Evolutionary conservation across 2,113 vertebrate species (phyloP), one percentile per base, ranked within the genome.

Genomic region (Crotalus tigris): DNA sequence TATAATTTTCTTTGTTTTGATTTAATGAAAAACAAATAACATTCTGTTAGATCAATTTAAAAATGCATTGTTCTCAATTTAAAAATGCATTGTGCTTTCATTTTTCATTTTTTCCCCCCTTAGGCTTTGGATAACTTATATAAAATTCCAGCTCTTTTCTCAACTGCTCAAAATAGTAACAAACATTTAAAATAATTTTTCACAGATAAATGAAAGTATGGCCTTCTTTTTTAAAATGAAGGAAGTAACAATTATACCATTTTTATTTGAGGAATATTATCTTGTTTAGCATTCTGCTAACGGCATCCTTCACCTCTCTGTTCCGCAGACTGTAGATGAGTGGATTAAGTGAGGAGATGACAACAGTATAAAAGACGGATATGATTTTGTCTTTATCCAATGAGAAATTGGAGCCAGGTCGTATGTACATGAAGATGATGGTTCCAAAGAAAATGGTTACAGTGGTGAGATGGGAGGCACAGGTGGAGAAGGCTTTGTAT

Each of bases 261-360:
- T 85, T 49, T 46, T 85, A 46, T 0, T 49, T 85, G 9, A 44
- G 4, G 7, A 49, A 85, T 24, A 24, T 85, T 11, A 91, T 1
- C 59, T 90, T 87, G 46, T 53, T 12, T 89, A 86, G 94, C 15
- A 95, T 58, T n/a, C 93, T 95, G 29, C 57, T 94, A 88, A 93
- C 90, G 4, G 91, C 94, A 92, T 92, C 94, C 93, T 95, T 96
- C 9, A 95, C 69, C 54, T 96, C 94, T 24, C 75, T 33, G 61
- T 96, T 95, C 90, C 94, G 93, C 69, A 96, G 90, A 10, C 93
- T 95, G 2, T 95, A 96, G 54, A 96, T 96, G 91, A 96, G 94
- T 10, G 94, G 94, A 26, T 95, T 95, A 93, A 95, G 64, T 89
- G 94, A 89, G 0, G 94, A 94, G 1, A 55, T 91, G 44, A 95